A percentile compares a stretch with the other conserved stretches of the same genome.
phyloP scores from a whole-genome alignment of 2,113 vertebrate genomes.

The Bettongia penicillata region DNA sequence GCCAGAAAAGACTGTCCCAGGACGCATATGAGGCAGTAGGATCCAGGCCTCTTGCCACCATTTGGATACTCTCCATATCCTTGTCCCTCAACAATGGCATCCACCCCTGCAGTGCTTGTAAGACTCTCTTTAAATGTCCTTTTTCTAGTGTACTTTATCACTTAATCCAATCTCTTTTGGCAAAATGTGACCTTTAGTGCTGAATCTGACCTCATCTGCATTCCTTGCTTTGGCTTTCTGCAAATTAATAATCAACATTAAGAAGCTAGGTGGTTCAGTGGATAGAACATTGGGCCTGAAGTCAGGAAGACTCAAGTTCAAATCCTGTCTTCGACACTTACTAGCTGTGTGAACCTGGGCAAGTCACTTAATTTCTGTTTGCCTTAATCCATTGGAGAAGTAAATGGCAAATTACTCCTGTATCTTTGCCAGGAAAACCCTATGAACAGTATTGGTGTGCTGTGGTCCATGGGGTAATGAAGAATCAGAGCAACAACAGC shows the following conservation, averaged over 20 bases:
- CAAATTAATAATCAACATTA: not conserved
- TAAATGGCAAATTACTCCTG: not conserved
- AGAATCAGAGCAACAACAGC: not conserved
- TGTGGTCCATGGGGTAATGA: not conserved
- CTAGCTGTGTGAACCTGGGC: not conserved
- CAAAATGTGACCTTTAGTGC: not conserved
- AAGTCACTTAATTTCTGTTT: not conserved
- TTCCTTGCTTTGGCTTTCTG: not conserved
- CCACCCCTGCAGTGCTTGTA: not conserved
- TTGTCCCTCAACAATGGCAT: not conserved
- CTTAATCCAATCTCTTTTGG: not conserved
- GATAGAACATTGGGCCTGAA: not conserved
- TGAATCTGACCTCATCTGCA: not conserved
- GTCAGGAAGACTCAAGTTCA: not conserved
- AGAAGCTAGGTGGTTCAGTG: not conserved
- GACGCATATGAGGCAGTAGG: not conserved
- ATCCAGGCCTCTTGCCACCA: not conserved
- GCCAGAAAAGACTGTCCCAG: not conserved
- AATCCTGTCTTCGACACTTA: not conserved
- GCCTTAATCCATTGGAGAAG: not conserved
- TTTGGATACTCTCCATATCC: not conserved
- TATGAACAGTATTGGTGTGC: not conserved
- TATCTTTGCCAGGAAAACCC: not conserved
- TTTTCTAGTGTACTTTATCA: not conserved
- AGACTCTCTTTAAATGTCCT: not conserved